Percentiles rank a stretch among this genome's conserved stretches.
These are phyloP conservation scores for Astropecten irregularis DNA, from an alignment of 53 echinoderm and acorn worm genomes.

Conservation along the genomic window DNA sequence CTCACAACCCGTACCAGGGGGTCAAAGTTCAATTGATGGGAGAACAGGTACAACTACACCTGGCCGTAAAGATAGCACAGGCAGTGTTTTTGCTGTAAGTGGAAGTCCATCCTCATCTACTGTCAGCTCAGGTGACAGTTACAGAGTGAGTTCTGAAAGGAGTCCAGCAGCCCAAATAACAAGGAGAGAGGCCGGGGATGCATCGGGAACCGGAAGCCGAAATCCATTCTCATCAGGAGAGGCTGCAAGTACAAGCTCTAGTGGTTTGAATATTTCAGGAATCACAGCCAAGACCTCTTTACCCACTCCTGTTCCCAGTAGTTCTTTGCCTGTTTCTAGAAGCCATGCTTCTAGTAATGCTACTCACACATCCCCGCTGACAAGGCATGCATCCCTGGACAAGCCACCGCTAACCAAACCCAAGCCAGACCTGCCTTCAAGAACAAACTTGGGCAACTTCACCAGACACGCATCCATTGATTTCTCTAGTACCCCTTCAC, in stretches of 20 bases:
- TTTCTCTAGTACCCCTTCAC: not conserved
- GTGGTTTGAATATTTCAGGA: not conserved
- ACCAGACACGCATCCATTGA: slow-evolving; percentile 44
- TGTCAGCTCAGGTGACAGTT: not conserved
- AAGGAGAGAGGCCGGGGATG: not conserved
- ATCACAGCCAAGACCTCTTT: not conserved
- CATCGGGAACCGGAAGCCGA: not conserved
- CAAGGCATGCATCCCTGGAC: slow-evolving; percentile 48
- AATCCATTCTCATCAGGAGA: slow-evolving; percentile 20
- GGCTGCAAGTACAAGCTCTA: not conserved
- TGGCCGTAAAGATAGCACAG: slow-evolving; percentile 2
- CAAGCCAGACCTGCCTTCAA: slow-evolving; percentile 15
- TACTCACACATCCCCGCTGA: not conserved
- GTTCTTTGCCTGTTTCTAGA: slow-evolving; percentile 31
- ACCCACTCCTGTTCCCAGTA: slow-evolving; percentile 13
- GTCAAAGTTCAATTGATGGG: not conserved
- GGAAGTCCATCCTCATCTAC: slow-evolving; percentile 7
- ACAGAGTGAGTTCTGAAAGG: not conserved
- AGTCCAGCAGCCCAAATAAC: slow-evolving; percentile 3
- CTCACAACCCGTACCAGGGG: not conserved
- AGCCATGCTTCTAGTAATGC: slow-evolving; percentile 20
- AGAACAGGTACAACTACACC: not conserved
- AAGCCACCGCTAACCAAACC: not conserved
- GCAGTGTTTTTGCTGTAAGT: slow-evolving; percentile 10
- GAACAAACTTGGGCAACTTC: slow-evolving; percentile 19